phyloP scores from a whole-genome alignment of 2,113 vertebrate genomes.

The Camelus bactrianus region DNA sequence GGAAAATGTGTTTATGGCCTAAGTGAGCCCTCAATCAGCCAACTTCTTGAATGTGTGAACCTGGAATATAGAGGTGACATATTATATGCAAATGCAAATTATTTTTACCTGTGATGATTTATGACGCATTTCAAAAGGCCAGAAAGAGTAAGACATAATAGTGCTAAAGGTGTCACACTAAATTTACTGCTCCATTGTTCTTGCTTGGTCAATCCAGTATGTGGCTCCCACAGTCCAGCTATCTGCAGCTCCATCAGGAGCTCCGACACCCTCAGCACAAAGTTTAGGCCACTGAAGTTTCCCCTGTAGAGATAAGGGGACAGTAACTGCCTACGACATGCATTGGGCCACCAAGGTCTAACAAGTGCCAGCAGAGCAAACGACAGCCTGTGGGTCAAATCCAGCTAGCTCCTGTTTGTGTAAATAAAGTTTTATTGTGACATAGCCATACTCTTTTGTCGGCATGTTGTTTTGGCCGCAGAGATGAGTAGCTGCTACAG shows the following conservation, averaged over 20 bases:
- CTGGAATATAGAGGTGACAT: neutral
- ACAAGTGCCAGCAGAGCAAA: neutral
- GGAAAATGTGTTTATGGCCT: neutral
- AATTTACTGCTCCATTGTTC: neutral
- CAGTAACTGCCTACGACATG: neutral
- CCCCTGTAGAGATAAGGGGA: neutral
- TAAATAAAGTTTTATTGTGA: conserved; percentile 48
- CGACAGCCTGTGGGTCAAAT: neutral
- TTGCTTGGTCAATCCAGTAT: neutral
- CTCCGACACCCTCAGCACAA: neutral
- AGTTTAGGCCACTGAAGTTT: neutral
- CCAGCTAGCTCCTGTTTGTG: neutral
- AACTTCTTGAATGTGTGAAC: neutral
- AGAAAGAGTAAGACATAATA: neutral
- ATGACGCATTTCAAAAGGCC: neutral
- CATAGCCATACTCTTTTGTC: neutral
- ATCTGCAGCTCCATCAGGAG: neutral
- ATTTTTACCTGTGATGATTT: neutral
- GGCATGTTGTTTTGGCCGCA: neutral
- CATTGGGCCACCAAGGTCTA: neutral
- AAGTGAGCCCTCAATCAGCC: neutral
- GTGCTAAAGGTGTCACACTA: neutral
- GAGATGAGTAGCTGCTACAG: neutral
- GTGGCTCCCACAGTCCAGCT: neutral
- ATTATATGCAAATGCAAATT: neutral